Conservation (phyloP, 2,888 invertebrate genomes). For the Formica aserva region DNA sequence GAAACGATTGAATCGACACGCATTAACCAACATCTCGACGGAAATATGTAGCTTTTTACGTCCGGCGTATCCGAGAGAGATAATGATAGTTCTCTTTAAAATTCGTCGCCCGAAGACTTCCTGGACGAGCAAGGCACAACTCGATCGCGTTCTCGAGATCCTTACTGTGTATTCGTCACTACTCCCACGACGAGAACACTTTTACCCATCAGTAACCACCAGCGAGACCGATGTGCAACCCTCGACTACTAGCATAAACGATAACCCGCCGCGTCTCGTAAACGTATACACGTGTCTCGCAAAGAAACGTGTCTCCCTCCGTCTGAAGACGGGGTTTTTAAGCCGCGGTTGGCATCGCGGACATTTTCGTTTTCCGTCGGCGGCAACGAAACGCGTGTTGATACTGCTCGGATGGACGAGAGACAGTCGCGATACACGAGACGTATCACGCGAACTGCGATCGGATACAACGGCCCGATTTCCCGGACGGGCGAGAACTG, state of each 20-base stretch:
- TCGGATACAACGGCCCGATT: conserved; percentile 18
- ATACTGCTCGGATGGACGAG: conserved; percentile 6
- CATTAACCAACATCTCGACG: not conserved
- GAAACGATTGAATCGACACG: conserved; percentile 7
- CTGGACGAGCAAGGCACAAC: not conserved
- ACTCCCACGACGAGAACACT: conserved; percentile 30
- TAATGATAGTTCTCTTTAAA: not conserved
- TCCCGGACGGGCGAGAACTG: conserved; percentile 77
- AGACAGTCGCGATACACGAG: not conserved
- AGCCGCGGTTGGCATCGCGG: not conserved
- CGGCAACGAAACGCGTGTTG: not conserved
- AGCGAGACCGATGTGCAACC: conserved; percentile 14
- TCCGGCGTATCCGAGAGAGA: not conserved
- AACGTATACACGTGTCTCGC: not conserved
- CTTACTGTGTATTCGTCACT: conserved; percentile 46
- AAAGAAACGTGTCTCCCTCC: no score
- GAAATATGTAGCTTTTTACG: not conserved
- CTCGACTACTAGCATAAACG: not conserved
- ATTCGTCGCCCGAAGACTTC: not conserved
- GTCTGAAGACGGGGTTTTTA: not conserved
- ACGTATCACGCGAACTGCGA: conserved; percentile 37
- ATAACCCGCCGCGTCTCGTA: not conserved
- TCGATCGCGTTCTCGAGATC: not conserved
- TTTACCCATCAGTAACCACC: conserved; percentile 42
- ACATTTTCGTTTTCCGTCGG: not conserved